Conservation (phyloP, 2,888 invertebrate genomes). For the Autographa pulchrina region DNA sequence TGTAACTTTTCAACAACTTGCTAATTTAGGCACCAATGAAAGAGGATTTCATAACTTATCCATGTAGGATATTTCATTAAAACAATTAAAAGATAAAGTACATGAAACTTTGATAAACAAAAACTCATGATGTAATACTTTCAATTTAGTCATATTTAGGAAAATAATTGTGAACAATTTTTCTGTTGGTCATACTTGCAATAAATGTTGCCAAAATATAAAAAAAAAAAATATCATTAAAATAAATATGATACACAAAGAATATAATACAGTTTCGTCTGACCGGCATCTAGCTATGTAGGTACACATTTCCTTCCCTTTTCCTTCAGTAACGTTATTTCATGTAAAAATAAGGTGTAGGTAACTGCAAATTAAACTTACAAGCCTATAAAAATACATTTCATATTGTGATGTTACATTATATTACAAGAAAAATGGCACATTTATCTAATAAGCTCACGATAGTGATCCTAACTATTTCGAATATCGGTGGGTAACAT, state of each 20-base stretch:
- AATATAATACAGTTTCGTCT: too few species aligned
- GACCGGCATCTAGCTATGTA: background rate
- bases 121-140: too few species aligned
- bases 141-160: too few species aligned
- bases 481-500: slow-evolving; percentile 44
- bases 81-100: too few species aligned
- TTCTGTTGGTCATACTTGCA: too few species aligned
- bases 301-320: too few species aligned
- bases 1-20: background rate
- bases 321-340: background rate
- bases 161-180: too few species aligned
- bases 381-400: background rate
- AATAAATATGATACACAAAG: too few species aligned
- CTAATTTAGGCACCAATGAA: background rate
- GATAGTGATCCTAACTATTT: background rate
- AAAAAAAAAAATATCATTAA: too few species aligned
- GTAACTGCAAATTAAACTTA: background rate
- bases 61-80: background rate
- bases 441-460: slow-evolving; percentile 8
- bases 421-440: background rate
- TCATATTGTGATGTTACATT: background rate
- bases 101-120: too few species aligned
- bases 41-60: background rate
- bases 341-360: background rate
- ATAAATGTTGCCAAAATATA: too few species aligned